Base-by-base conservation (phyloP, 2,797 vertebrate species). In the Brotogeris chrysoptera region DNA sequence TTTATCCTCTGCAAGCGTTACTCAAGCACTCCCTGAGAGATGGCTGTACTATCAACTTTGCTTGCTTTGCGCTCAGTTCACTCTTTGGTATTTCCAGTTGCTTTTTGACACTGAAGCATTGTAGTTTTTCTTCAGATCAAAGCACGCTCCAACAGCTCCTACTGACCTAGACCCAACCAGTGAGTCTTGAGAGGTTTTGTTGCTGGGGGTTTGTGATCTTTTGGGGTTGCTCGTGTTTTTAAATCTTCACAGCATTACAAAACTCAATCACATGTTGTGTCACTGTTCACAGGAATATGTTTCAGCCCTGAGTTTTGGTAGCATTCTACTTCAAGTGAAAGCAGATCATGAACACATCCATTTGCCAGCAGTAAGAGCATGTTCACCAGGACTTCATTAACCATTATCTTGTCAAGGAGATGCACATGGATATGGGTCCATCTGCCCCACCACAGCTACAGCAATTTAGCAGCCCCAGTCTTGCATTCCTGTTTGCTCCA, bases 391-490 rank as follows among this genome's bases (percentile, higher is more conserved):
- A 16, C 30, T 68, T 36, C 16, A 9, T 19, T 11, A 11, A 14
- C 11, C 8, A 2, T 30, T 27, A 15, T 13, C 24, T 57, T 49
- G 39, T 5, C 7, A 6, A 50, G 53, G 2, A 71, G 66, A 47
- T 12, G 10, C 34, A 27, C 12, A 2, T 3, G 13, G 36, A 13
- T 3, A 16, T 1, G n/a, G 21, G 13, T 59, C 30, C 43, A 25
- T 4, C 63, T 44, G 36, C 38, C 44, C 53, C 70, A 39, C 4
- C 18, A 13, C n/a, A 52, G 47, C 47, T 7, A 5, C 28, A 13
- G 0, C 5, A 8, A 1, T 5, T 4, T 2, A 23, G 2, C 44
- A 30, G 8, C 34, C 4, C 0, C 3, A 5, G 55, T 10, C 30
- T 4, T 12, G 25, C 11, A 11, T 10, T 19, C 49, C 2, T 6